These are phyloP conservation scores for Syrmaticus mikado DNA, from an alignment of 2,113 vertebrate genomes.

Conservation along the genomic window DNA sequence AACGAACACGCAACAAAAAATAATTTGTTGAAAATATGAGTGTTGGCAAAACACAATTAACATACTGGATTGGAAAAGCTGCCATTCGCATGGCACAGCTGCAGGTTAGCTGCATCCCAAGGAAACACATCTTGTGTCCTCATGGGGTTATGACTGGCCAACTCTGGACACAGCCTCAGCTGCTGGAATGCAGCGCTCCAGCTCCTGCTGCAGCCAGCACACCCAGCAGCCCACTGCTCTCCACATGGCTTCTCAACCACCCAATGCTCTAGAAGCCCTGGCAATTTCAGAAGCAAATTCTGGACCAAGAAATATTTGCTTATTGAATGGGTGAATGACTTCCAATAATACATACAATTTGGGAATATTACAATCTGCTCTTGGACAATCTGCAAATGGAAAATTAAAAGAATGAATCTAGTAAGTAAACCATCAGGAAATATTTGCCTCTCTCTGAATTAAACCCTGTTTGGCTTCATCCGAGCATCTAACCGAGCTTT, in stretches of 20 bases:
- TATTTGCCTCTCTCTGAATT: conserved; percentile 23
- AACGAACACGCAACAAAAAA: background rate
- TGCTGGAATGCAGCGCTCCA: background rate
- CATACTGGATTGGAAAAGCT: background rate
- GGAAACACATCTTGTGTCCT: conserved; percentile 8
- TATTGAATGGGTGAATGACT: conserved; percentile 44
- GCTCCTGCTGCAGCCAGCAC: background rate
- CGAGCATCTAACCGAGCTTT: conserved; percentile 43
- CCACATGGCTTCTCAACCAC: background rate
- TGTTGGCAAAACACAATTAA: conserved; percentile 20
- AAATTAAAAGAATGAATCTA: conserved; percentile 58
- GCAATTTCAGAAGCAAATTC: conserved; percentile 26
- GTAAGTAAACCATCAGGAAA: conserved; percentile 41
- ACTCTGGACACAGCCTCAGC: background rate
- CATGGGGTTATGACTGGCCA: background rate
- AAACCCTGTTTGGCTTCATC: conserved; percentile 44
- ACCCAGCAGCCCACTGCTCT: background rate
- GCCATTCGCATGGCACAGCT: background rate
- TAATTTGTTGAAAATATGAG: background rate
- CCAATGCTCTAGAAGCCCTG: background rate
- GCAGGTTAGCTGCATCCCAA: conserved; percentile 13
- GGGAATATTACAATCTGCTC: conserved; percentile 54
- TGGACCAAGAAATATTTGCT: conserved; percentile 26
- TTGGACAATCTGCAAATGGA: conserved; percentile 44
- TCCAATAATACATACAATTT: conserved; percentile 40